These are phyloP conservation scores for Ennomos erosarius DNA, from an alignment of 2,888 invertebrate genomes.

Conservation along the genomic window DNA sequence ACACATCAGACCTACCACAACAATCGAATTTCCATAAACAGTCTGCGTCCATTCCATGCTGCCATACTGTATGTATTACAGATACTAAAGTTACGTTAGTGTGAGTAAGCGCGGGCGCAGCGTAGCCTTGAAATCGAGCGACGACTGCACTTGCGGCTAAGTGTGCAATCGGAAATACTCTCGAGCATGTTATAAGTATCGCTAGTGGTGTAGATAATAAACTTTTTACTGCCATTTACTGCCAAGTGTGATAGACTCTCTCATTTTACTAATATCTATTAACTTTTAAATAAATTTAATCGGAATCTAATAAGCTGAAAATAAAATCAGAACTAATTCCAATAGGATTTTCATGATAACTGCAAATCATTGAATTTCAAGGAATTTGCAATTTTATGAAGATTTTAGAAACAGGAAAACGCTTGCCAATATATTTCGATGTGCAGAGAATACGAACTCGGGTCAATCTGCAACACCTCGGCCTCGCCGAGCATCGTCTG, in stretches of 20 bases:
- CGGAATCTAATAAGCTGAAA: no score
- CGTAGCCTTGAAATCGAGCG: slow-evolving; percentile 77
- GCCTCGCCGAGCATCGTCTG: slow-evolving; percentile 42
- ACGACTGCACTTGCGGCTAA: slow-evolving; percentile 74
- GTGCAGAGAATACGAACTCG: slow-evolving; percentile 39
- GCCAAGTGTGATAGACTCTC: no score
- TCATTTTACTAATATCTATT: no score
- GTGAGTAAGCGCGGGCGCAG: slow-evolving; percentile 49
- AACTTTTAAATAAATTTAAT: no score
- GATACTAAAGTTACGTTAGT: slow-evolving; percentile 21
- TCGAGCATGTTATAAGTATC: slow-evolving; percentile 19
- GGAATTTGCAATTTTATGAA: no score
- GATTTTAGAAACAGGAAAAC: slow-evolving; percentile 1
- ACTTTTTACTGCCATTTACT: not conserved
- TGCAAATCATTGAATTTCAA: no score
- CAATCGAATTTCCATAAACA: not conserved
- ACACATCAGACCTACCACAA: slow-evolving; percentile 10
- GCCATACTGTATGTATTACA: slow-evolving; percentile 11
- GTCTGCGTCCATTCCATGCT: not conserved
- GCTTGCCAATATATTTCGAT: not conserved
- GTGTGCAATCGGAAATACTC: slow-evolving; percentile 58
- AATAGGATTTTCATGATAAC: no score
- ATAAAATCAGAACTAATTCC: no score
- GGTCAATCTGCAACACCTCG: slow-evolving; percentile 54
- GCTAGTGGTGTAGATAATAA: slow-evolving; percentile 17